These are phyloP conservation scores for Sciurus vulgaris DNA, from an alignment of 2,797 vertebrate genomes.

Conservation along the genomic window DNA sequence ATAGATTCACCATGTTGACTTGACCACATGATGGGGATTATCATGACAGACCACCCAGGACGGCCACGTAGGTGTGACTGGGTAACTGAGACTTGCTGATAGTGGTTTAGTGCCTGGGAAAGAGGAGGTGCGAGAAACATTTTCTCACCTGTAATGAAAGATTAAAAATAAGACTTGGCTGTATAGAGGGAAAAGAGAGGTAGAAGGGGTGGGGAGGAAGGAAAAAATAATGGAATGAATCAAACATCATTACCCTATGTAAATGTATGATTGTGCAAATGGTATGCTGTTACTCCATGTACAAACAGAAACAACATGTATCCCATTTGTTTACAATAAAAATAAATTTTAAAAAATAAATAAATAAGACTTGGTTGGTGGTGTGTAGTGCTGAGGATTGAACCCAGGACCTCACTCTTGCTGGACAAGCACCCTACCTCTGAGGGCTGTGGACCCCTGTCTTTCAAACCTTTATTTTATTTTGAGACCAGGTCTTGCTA, in stretches of 20 bases:
- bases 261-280: too few species aligned
- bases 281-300: too few species aligned
- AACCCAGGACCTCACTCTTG: not conserved
- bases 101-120: not conserved
- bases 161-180: not conserved
- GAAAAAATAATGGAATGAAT: too few species aligned
- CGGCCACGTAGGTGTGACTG: accelerated
- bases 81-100: not conserved
- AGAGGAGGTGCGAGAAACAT: not conserved
- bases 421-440: not conserved
- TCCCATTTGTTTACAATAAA: too few species aligned
- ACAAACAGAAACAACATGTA: too few species aligned
- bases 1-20: not conserved
- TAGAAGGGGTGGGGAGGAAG: too few species aligned
- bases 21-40: too few species aligned
- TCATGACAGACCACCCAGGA: too few species aligned
- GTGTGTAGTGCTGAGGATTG: not conserved
- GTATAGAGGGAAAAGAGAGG: too few species aligned
- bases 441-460: not conserved
- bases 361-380: not conserved
- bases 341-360: too few species aligned
- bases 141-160: not conserved
- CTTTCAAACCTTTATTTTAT: not conserved
- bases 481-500: not conserved
- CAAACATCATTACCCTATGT: too few species aligned